These are phyloP conservation scores for Drosophila meridionalis DNA, from an alignment of 2,888 invertebrate species.

Conservation along the genomic window DNA sequence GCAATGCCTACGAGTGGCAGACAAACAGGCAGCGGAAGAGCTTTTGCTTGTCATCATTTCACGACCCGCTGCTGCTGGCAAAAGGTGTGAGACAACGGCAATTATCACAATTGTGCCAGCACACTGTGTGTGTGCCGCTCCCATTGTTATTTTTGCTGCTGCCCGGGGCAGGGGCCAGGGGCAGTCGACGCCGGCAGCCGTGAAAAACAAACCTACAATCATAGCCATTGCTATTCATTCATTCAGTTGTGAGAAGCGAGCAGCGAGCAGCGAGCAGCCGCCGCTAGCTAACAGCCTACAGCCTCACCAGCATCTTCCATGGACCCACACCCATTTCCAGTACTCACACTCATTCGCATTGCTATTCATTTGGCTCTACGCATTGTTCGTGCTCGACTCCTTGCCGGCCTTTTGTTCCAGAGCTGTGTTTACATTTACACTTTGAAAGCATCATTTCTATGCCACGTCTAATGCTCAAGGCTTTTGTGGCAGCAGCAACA, in stretches of 20 bases:
- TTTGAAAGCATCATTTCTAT: conserved; percentile 78
- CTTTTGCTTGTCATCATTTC: conserved; percentile 79
- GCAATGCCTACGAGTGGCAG: conserved; percentile 47
- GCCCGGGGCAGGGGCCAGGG: too few species aligned
- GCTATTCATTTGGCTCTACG: conserved; percentile 67
- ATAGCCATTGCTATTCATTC: conserved; percentile 61
- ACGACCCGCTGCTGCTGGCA: conserved; percentile 66
- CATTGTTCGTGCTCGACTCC: conserved; percentile 77
- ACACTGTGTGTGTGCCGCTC: background rate
- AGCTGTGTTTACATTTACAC: conserved; percentile 80
- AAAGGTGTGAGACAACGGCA: conserved; percentile 80
- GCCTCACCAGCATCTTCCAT: conserved; percentile 14
- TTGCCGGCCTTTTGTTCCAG: conserved; percentile 72
- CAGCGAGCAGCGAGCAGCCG: conserved; percentile 3
- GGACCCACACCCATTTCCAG: background rate
- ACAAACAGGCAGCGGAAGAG: conserved; percentile 73
- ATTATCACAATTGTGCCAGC: conserved; percentile 78
- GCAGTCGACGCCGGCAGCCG: conserved; percentile 1
- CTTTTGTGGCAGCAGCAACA: conserved; percentile 48
- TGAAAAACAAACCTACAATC: conserved; percentile 51
- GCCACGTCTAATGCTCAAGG: conserved; percentile 62
- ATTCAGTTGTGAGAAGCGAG: conserved; percentile 52
- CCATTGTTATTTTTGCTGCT: conserved; percentile 8
- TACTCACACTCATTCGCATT: conserved; percentile 11
- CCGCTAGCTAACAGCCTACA: conserved; percentile 1